phyloP scores from a whole-genome alignment of 1,140 invertebrate genomes.

The Steinernema feltiae region DNA sequence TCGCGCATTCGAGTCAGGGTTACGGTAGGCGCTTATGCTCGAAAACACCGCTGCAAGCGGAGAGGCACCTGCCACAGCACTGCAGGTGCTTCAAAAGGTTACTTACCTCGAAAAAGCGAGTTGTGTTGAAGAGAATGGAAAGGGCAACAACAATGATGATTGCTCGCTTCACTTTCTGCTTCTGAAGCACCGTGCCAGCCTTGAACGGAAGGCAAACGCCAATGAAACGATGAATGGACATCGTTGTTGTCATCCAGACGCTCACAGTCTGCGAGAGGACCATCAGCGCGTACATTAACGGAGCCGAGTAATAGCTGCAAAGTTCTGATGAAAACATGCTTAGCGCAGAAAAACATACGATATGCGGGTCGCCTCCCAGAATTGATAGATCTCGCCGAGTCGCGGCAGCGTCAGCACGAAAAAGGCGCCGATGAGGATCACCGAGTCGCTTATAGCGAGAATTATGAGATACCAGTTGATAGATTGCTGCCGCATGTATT shows the following conservation, averaged over 20 bases:
- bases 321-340: too few relatives aligned
- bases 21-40: too few relatives aligned
- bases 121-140: neutral
- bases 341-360: constrained; percentile 1
- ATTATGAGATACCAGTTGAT: constrained; percentile 52
- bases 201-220: constrained; percentile 19
- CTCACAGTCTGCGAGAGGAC: constrained; percentile 19
- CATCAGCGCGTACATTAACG: constrained; percentile 30
- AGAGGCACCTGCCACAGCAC: too few relatives aligned
- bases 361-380: neutral
- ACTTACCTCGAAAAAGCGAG: constrained; percentile 12
- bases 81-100: neutral
- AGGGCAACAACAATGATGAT: neutral
- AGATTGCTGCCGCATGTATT: constrained; percentile 41
- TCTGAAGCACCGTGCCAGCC: neutral
- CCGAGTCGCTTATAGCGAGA: constrained; percentile 42
- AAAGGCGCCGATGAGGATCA: constrained; percentile 38
- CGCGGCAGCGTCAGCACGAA: constrained; percentile 41
- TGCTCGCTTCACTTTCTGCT: neutral
- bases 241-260: constrained; percentile 26
- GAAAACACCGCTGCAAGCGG: too few relatives aligned
- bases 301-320: constrained; percentile 23
- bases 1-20: too few relatives aligned
- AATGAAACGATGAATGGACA: constrained; percentile 26
- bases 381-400: constrained; percentile 20